These are phyloP conservation scores for Homarus americanus DNA, from an alignment of 1,140 invertebrate species.

Conservation along the genomic window DNA sequence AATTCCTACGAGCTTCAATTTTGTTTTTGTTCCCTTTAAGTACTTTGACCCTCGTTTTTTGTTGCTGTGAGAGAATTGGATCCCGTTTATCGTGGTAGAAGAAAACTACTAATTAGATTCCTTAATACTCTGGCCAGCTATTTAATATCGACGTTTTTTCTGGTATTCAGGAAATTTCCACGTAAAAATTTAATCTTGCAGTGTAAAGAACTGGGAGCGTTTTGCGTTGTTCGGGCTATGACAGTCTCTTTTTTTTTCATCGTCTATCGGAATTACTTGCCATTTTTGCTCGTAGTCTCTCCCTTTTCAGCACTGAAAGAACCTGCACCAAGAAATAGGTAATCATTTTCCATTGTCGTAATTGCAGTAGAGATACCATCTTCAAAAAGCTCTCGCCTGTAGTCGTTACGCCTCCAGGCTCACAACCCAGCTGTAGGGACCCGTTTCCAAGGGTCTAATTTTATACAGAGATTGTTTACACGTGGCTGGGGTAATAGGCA, in stretches of 20 bases:
- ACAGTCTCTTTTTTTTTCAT: not conserved
- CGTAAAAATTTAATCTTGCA: not conserved
- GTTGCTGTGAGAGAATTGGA: not conserved
- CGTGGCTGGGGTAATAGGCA: not conserved
- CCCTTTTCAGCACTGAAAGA: not conserved
- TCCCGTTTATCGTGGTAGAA: not conserved
- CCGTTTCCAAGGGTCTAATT: not conserved
- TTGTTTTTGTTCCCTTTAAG: not conserved
- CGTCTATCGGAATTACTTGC: no score
- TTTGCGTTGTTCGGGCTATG: not conserved
- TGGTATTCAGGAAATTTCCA: not conserved
- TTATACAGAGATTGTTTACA: not conserved
- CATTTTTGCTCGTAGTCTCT: not conserved
- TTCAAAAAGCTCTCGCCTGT: not conserved
- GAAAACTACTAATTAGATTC: not conserved
- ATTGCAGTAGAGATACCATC: not conserved
- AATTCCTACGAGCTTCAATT: not conserved
- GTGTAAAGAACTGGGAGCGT: not conserved
- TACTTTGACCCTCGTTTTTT: not conserved
- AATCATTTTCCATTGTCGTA: not conserved
- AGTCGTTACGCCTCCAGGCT: no score
- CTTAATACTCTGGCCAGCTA: not conserved
- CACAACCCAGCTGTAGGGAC: no score
- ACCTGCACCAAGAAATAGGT: not conserved
- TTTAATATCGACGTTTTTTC: not conserved